Evolutionary conservation across 1,140 invertebrate species (phyloP).

Genomic region (Pseudobourletiella spinata): DNA sequence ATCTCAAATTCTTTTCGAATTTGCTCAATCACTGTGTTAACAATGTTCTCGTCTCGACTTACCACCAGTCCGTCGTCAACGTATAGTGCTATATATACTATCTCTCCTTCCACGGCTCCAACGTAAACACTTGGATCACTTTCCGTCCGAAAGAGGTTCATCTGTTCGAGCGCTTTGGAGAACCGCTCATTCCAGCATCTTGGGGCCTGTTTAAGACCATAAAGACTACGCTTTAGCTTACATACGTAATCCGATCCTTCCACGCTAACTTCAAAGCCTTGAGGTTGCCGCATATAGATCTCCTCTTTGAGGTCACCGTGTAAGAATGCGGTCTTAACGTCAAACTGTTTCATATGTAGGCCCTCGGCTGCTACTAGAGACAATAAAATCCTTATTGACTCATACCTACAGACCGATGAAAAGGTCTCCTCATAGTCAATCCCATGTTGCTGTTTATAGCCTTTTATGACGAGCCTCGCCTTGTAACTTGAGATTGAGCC

Average conservation of each 20-base stretch:
- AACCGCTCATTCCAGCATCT: too few species aligned
- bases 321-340: slow-evolving; percentile 44
- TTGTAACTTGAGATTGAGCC: neutral
- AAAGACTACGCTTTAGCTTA: slow-evolving; percentile 37
- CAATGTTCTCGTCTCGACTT: slow-evolving; percentile 19
- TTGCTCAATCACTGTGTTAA: slow-evolving; percentile 20
- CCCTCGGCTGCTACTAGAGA: neutral
- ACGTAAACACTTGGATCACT: neutral
- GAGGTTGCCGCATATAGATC: neutral
- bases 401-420: neutral
- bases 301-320: slow-evolving; percentile 37
- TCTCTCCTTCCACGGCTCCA: neutral
- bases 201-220: slow-evolving; percentile 35
- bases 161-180: slow-evolving; percentile 15
- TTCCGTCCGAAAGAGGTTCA: neutral
- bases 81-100: slow-evolving; percentile 41
- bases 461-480: neutral
- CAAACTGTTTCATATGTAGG: neutral
- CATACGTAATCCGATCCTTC: slow-evolving; percentile 34
- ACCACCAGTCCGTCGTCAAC: slow-evolving; percentile 43
- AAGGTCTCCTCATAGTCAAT: slow-evolving; percentile 2
- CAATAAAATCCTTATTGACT: neutral
- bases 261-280: slow-evolving; percentile 1
- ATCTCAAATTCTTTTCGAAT: slow-evolving; percentile 36
- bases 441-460: neutral